Conservation (phyloP, 2,888 invertebrate genomes). For the Limenitis camilla region DNA sequence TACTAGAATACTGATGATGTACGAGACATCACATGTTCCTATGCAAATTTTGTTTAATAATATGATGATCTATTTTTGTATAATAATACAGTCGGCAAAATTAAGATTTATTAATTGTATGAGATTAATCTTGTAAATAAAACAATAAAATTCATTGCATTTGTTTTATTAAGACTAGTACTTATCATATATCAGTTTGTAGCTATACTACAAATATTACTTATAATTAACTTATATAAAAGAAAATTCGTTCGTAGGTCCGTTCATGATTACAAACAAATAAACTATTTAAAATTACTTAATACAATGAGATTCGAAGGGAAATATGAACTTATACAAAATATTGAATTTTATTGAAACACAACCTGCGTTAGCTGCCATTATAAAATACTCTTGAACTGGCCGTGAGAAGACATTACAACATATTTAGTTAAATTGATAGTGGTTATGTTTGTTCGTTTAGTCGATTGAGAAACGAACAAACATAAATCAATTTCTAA, state of each 20-base stretch:
- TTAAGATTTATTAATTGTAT: not conserved
- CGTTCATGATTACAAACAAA: not conserved
- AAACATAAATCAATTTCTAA: too few relatives aligned
- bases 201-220: not conserved
- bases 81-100: too few relatives aligned
- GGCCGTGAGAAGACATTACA: not conserved
- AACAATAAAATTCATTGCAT: not conserved
- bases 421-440: not conserved
- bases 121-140: not conserved
- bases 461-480: not conserved
- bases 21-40: not conserved
- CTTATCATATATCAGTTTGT: not conserved
- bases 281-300: not conserved
- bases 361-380: conserved; percentile 8
- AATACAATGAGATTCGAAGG: not conserved
- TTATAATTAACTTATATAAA: not conserved
- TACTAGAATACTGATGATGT: conserved; percentile 35
- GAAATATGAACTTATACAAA: too few relatives aligned
- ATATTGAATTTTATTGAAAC: not conserved
- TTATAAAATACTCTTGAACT: not conserved
- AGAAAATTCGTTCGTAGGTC: conserved; percentile 5
- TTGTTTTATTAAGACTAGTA: conserved; percentile 2
- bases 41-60: not conserved
- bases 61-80: too few relatives aligned
- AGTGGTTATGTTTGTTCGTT: not conserved